Evolutionary conservation across 2,888 invertebrate species (phyloP).

Genomic region (Antheraea yamamai): DNA sequence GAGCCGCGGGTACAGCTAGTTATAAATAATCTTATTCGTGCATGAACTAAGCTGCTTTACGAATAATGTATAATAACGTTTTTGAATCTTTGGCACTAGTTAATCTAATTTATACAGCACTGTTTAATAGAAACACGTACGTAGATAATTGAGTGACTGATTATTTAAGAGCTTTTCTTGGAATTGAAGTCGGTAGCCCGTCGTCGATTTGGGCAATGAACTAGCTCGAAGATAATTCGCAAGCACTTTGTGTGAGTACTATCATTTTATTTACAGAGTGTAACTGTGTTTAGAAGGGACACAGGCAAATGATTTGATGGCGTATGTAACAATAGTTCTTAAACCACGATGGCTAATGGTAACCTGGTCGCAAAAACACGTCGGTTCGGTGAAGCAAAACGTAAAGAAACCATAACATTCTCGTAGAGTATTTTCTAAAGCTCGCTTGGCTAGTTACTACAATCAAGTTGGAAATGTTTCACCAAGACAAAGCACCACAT

Average conservation of each 20-base stretch:
- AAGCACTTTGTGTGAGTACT: background rate
- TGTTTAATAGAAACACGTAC: background rate
- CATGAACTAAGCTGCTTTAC: background rate
- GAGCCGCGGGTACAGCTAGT: too few species aligned
- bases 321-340: background rate
- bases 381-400: too few species aligned
- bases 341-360: background rate
- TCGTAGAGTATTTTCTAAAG: background rate
- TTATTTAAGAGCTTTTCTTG: background rate
- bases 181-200: background rate
- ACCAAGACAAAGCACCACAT: background rate
- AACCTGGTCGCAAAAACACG: too few species aligned
- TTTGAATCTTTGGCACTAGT: background rate
- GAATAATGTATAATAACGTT: background rate
- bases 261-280: background rate
- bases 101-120: background rate
- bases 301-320: too few species aligned
- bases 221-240: background rate
- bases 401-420: background rate
- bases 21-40: background rate
- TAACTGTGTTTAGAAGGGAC: background rate
- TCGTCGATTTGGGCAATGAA: background rate
- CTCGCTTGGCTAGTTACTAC: background rate
- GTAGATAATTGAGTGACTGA: background rate
- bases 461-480: background rate